phyloP scores from a whole-genome alignment of 2,888 invertebrate species.

The Boloria selene region DNA sequence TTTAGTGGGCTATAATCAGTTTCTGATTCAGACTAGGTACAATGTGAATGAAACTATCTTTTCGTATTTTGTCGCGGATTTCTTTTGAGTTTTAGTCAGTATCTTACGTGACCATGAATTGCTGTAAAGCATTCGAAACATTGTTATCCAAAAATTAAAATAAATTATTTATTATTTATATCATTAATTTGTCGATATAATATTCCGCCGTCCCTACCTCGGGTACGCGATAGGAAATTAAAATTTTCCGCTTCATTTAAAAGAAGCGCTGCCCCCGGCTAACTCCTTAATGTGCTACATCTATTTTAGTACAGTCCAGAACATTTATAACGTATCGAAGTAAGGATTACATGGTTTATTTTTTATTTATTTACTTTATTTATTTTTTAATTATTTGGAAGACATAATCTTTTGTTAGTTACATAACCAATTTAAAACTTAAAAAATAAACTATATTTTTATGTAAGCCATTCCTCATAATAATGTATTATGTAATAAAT shows the following conservation, averaged over 20 bases:
- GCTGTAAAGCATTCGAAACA: too few species aligned
- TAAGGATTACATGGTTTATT: conserved; percentile 11
- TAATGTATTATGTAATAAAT: too few species aligned
- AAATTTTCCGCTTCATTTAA: conserved; percentile 83
- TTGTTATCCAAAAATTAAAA: not conserved
- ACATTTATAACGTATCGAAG: conserved; percentile 42
- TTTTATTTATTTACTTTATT: too few species aligned
- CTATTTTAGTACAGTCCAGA: conserved; percentile 52
- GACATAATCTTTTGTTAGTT: too few species aligned
- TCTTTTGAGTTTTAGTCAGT: too few species aligned
- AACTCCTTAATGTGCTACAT: conserved; percentile 79
- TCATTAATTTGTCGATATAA: conserved; percentile 19
- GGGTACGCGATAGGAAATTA: conserved; percentile 81
- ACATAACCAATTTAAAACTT: too few species aligned
- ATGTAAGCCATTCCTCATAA: too few species aligned
- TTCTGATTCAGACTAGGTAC: conserved; percentile 26
- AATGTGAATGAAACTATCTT: too few species aligned
- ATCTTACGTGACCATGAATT: too few species aligned
- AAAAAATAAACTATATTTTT: too few species aligned
- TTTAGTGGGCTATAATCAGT: conserved; percentile 42
- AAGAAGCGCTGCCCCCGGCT: conserved; percentile 77
- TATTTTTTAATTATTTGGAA: too few species aligned
- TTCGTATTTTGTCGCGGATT: too few species aligned
- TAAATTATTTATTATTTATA: not conserved
- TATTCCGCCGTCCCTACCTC: conserved; percentile 54